Percentiles rank a stretch among this genome's conserved stretches.
Conservation (phyloP, 1,140 invertebrate genomes). For the Macrotrachela quadricornifera region DNA sequence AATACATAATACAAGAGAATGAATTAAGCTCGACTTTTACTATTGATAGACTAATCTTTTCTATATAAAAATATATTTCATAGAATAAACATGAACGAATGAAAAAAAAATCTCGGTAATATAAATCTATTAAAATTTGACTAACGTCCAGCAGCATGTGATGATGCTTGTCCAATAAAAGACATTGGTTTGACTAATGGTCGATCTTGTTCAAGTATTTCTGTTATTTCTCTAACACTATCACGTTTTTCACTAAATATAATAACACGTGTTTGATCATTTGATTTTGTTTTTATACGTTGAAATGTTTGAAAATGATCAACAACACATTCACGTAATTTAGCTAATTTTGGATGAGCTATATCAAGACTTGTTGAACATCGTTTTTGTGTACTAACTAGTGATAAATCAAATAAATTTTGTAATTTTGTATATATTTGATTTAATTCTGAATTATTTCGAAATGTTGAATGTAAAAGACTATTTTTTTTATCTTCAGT, state of each 20-base stretch:
- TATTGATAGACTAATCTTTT: too few relatives aligned
- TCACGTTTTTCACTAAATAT: slow-evolving; percentile 55
- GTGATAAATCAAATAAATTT: slow-evolving; percentile 14
- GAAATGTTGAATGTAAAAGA: neutral
- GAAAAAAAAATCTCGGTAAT: too few relatives aligned
- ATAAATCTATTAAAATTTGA: too few relatives aligned
- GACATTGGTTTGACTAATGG: slow-evolving; percentile 56
- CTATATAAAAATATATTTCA: too few relatives aligned
- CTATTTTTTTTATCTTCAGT: neutral
- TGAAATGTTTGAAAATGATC: slow-evolving; percentile 46
- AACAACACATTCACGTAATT: slow-evolving; percentile 49
- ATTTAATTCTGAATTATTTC: neutral
- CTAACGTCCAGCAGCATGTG: slow-evolving; percentile 11
- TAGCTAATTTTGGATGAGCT: slow-evolving; percentile 63
- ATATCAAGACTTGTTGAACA: slow-evolving; percentile 12
- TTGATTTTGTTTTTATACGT: slow-evolving; percentile 8
- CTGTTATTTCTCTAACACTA: slow-evolving; percentile 61
- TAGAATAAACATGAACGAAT: too few relatives aligned
- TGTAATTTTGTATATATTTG: slow-evolving; percentile 11
- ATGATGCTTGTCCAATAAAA: slow-evolving; percentile 56
- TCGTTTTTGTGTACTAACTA: neutral
- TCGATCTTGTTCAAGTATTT: slow-evolving; percentile 46
- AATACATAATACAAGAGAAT: too few relatives aligned
- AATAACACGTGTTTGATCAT: slow-evolving; percentile 26
- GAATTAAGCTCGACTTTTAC: too few relatives aligned